phyloP scores from a whole-genome alignment of 1,140 invertebrate genomes.

The Drosophila orosa region DNA sequence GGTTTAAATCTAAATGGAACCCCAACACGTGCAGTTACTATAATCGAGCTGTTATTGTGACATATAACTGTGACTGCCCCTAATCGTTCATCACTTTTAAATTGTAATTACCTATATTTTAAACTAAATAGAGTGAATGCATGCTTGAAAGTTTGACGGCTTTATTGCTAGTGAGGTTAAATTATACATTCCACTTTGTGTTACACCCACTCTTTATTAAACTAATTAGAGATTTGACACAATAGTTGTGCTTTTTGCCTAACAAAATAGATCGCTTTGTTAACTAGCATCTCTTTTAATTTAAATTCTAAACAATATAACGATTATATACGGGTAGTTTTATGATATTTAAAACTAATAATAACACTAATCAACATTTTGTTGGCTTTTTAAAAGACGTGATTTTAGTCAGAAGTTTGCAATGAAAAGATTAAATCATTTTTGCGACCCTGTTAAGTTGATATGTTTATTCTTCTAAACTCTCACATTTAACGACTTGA shows the following conservation, averaged over 20 bases:
- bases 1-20: constrained; percentile 7
- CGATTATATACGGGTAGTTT: not conserved
- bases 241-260: not conserved
- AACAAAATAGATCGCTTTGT: not conserved
- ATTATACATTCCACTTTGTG: not conserved
- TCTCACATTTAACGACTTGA: no score
- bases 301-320: not conserved
- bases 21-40: constrained; percentile 19
- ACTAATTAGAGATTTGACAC: not conserved
- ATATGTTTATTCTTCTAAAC: no score
- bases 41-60: constrained; percentile 13
- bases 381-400: no score
- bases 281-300: not conserved
- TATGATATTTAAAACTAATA: not conserved
- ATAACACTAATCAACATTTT: no score
- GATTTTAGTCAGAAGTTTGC: no score
- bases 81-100: constrained; percentile 15
- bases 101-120: not conserved
- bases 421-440: no score
- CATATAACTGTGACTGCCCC: not conserved
- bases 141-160: not conserved
- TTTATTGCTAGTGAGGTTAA: not conserved
- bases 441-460: no score
- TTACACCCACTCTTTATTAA: not conserved
- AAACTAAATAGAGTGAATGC: constrained; percentile 1